A percentile compares a stretch with the other conserved stretches of the same genome.
Evolutionary conservation across 2,888 invertebrate species (phyloP).

Genomic region (Hymenopus coronatus): DNA sequence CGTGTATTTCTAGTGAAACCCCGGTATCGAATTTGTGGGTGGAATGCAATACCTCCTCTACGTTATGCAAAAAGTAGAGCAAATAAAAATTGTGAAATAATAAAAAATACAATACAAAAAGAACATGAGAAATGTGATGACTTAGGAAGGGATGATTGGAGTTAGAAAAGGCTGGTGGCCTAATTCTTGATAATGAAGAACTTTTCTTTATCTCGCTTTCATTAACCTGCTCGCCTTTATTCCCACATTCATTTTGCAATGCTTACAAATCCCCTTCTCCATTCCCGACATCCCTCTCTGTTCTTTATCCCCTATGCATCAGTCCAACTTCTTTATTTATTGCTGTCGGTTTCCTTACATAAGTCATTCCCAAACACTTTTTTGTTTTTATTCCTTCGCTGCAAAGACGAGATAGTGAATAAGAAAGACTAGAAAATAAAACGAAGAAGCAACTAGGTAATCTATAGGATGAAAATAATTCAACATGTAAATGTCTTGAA

Average conservation of each 20-base stretch:
- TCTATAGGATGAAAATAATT: conserved; percentile 10
- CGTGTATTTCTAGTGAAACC: no score
- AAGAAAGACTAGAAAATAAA: neutral
- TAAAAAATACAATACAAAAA: no score
- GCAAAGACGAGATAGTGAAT: neutral
- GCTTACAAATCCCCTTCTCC: conserved; percentile 22
- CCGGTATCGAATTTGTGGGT: no score
- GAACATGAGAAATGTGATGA: no score
- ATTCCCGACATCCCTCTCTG: neutral
- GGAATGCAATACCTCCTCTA: no score
- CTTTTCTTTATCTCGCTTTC: neutral
- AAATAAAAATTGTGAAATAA: no score
- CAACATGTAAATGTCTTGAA: conserved; percentile 10
- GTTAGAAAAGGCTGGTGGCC: no score
- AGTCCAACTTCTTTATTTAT: neutral
- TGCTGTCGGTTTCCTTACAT: neutral
- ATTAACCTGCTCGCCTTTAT: neutral
- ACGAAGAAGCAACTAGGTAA: neutral
- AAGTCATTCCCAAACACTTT: conserved; percentile 5
- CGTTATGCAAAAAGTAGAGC: no score
- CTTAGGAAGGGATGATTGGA: no score
- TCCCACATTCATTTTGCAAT: neutral
- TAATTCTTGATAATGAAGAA: no score
- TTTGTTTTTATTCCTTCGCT: neutral
- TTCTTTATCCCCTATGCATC: neutral